Base-by-base conservation (phyloP, 1,140 invertebrate genomes). In the Eriosoma lanigerum region DNA sequence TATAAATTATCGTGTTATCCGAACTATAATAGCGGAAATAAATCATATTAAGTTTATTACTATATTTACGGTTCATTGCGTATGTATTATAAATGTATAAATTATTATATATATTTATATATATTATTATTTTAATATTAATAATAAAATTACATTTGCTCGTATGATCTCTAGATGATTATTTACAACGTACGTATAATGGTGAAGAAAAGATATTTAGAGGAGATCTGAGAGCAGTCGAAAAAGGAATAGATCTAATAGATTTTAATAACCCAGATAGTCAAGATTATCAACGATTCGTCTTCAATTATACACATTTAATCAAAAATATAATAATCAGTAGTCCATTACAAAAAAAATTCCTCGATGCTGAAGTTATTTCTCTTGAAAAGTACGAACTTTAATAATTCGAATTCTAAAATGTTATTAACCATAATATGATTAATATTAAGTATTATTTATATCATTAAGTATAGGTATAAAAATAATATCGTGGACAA, bases 211-310 rank as follows among this genome's bases (percentile, higher is more conserved):
- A 60, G 17, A 48, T 78, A 46, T 78, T 78, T 32, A 62, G 38
- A 78, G 75, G 75, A 21, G 75, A 78, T 48, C 24, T 78, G 38
- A 78, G 21, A 29, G 56, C 75, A 13, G 56, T 46, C 17, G 75
- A 78, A 78, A 78, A 78, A 48, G 56, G 75, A 62, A 46, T 78
- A 19, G 75, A 78, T 60, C 48, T 78, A 62, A 78, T 78, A 3
- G 75, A 78, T 6, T 78, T 62, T 21, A 38, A 50, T 3, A 78
- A 78, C 5, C 75, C 75, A 26, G 75, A 56, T 4, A 78, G 75
- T 60, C 75, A 78, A 62, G 75, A 78, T 1, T 78, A 78, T 60
- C 75, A 78, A 60, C 75, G 56, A 13, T 78, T 62, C 10, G 54
- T 44, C 4, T n/a, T 60, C 0, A 78, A 78, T 38, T 78, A 78